phyloP scores from a whole-genome alignment of 2,797 vertebrate species.

The Dipus sagitta region DNA sequence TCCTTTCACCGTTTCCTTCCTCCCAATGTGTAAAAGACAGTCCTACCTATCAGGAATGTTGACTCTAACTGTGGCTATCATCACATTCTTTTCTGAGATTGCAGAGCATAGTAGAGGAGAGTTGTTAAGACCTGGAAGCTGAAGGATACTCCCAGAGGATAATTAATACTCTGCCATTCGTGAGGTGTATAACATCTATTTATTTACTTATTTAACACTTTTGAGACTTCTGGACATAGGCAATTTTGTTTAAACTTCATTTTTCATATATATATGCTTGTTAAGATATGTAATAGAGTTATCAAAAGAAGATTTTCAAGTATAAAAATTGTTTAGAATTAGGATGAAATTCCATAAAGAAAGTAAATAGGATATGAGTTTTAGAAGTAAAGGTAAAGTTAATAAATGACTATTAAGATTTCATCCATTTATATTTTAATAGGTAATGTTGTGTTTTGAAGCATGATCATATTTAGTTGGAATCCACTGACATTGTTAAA shows the following conservation, averaged over 20 bases:
- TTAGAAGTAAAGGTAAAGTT: constrained; percentile 39
- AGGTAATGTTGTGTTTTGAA: constrained; percentile 25
- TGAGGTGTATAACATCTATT: neutral
- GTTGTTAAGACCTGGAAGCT: neutral
- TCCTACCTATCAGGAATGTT: neutral
- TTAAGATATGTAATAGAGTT: neutral
- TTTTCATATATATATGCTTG: neutral
- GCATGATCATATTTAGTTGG: constrained; percentile 20
- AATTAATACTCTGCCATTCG: constrained; percentile 32
- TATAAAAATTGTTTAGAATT: neutral
- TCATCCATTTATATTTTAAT: constrained; percentile 52
- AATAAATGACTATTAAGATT: constrained; percentile 13
- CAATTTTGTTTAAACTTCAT: constrained; percentile 45
- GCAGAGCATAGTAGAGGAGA: neutral
- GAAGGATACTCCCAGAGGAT: neutral
- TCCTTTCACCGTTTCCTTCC: constrained; percentile 12
- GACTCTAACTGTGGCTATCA: neutral
- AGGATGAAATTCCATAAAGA: constrained; percentile 35
- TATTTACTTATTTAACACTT: constrained; percentile 21
- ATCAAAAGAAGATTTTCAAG: constrained; percentile 41
- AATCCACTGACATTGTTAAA: constrained; percentile 52
- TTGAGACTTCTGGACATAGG: neutral
- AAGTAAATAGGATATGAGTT: neutral
- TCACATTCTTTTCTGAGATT: constrained; percentile 30
- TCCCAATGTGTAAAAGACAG: constrained; percentile 42